Evolutionary conservation across 2,113 vertebrate species (phyloP).

Genomic region (Meriones unguiculatus): DNA sequence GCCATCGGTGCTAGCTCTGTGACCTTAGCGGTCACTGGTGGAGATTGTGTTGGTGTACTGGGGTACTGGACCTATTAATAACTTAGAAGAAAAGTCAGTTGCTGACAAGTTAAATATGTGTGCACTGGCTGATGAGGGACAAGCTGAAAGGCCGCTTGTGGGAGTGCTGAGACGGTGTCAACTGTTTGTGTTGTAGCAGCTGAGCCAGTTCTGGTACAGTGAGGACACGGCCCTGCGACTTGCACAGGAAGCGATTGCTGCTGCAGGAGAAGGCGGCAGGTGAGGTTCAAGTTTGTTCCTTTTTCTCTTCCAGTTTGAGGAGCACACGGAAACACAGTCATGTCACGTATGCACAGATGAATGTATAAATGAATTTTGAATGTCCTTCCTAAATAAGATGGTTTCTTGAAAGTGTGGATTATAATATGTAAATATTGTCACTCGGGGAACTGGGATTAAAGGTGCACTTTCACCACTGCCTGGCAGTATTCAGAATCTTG

Average conservation of each 20-base stretch:
- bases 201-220: constrained; percentile 99
- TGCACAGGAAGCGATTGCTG: constrained; percentile 90
- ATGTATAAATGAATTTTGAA: not conserved
- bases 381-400: not conserved
- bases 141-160: not conserved
- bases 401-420: not conserved
- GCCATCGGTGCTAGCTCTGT: no score
- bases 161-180: not conserved
- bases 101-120: not conserved
- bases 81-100: not conserved
- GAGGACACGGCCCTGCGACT: constrained; percentile 91
- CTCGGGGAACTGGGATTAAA: no score
- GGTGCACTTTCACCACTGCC: no score
- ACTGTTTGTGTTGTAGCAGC: constrained; percentile 83
- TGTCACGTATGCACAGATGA: not conserved
- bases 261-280: constrained; percentile 93
- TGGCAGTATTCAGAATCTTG: not conserved
- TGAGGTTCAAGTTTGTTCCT: constrained; percentile 75
- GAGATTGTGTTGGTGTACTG: not conserved
- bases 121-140: not conserved
- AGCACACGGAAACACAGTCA: not conserved
- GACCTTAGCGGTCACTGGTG: not conserved
- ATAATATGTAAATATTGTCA: not conserved
- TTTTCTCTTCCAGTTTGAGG: constrained; percentile 10
- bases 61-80: not conserved